Base-by-base conservation (phyloP, 2,797 vertebrate species). In the Urocyon cinereoargenteus region DNA sequence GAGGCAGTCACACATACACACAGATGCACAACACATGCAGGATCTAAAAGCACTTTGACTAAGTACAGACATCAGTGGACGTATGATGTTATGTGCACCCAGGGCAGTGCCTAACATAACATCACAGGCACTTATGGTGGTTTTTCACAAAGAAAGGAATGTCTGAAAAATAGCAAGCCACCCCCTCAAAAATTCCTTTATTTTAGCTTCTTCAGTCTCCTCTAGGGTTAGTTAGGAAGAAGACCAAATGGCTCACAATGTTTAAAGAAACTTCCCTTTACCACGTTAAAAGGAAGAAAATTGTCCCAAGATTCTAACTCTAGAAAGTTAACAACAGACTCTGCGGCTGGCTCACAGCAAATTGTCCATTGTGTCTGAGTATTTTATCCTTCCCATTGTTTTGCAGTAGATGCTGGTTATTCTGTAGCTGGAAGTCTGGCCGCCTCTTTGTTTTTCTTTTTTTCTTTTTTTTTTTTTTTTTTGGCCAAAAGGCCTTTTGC, bases 401-500 rank as follows among this genome's bases (percentile, higher is more conserved):
- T 73, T 24, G 49, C 19, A 14, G 4, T 22, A 40, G 70, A 79
- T 59, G 45, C 61, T 89, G 45, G 34, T 51, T 51, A 24, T 81
- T 90, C 68, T 87, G 88, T 64, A 85, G 94, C 77, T 86, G 75
- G 34, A 55, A 85, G 82, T 86, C 79, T 85, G 85, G 86, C 85
- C 21, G 92, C 94, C 72, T 85, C 85, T 77, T 81, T 72, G 8
- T 13, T 95, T 90, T 81, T 84, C 64, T 57, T 88, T 83, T 8
- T 40, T 6, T 40, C 72, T 85, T 82, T 77, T 81, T 72, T 8
- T 12, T 95, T 90, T 81, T 86, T 64, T 57, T 88, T 83, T 53
- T 61, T 34, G 75, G 91, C 66, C 82, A 89, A 73, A 64, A 86
- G 79, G 62, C 89, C 68, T 91, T 91, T 91, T 92, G 89, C 94